Evolutionary conservation across 2,113 vertebrate genomes (phyloP).

Genomic region (Zapus hudsonius): DNA sequence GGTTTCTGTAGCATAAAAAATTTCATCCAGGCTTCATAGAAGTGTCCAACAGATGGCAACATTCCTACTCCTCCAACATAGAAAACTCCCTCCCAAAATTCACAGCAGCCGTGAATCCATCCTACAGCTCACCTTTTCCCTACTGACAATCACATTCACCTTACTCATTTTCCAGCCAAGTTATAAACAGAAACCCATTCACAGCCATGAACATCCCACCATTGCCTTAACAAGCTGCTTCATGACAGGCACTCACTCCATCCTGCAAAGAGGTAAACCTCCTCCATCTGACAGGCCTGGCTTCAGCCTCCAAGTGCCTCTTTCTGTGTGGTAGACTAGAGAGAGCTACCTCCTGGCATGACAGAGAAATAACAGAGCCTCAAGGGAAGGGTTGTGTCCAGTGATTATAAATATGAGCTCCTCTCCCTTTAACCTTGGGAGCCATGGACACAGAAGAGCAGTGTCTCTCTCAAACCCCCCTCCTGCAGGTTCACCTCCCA

Average conservation of each 20-base stretch:
- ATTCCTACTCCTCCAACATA: neutral
- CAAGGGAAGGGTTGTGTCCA: neutral
- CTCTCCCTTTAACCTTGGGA: neutral
- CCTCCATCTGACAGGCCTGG: neutral
- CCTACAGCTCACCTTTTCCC: neutral
- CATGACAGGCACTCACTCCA: neutral
- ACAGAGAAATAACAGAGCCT: neutral
- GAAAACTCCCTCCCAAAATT: neutral
- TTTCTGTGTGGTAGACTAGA: neutral
- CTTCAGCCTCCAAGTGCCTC: neutral
- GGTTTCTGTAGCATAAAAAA: neutral
- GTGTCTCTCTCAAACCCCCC: too few relatives aligned
- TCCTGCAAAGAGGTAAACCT: neutral
- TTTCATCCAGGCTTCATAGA: neutral
- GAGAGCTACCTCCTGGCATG: neutral
- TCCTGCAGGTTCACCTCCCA: neutral
- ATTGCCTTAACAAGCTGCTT: too few relatives aligned
- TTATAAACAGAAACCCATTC: neutral
- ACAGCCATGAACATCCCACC: fast-evolving
- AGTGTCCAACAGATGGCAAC: neutral
- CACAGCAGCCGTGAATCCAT: neutral
- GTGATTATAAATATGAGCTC: neutral
- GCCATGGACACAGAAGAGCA: neutral
- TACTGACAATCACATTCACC: neutral
- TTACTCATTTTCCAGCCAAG: neutral